Conservation (phyloP, 2,797 vertebrate genomes). For the Bucorvus abyssinicus region DNA sequence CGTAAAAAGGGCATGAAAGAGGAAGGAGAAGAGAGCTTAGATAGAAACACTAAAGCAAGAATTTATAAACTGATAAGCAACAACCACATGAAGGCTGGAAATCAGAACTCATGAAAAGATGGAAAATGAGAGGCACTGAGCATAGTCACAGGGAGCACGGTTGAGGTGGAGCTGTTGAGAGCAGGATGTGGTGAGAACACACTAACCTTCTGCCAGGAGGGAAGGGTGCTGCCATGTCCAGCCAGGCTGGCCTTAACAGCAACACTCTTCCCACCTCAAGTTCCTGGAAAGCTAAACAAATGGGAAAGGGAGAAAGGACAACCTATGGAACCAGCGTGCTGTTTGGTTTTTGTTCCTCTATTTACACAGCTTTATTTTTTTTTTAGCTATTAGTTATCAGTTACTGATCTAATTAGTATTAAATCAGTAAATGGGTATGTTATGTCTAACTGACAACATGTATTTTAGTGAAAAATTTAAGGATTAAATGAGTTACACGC, state of each 20-base stretch:
- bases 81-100: not conserved
- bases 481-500: not conserved
- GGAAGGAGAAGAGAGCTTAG: not conserved
- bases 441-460: not conserved
- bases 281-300: not conserved
- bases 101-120: not conserved
- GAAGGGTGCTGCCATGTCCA: not conserved
- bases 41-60: not conserved
- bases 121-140: not conserved
- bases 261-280: not conserved
- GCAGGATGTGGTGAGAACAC: not conserved
- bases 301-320: not conserved
- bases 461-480: not conserved
- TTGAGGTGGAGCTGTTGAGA: not conserved
- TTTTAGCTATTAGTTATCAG: not conserved
- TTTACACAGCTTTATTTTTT: not conserved
- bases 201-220: not conserved
- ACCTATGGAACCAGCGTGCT: not conserved
- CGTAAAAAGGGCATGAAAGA: not conserved
- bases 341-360: not conserved
- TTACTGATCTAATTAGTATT: not conserved
- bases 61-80: not conserved
- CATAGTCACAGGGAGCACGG: rapidly evolving
- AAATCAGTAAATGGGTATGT: not conserved
- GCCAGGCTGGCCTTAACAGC: rapidly evolving